These are phyloP conservation scores for Portunus trituberculatus DNA, from an alignment of 1,140 invertebrate genomes.

Conservation along the genomic window DNA sequence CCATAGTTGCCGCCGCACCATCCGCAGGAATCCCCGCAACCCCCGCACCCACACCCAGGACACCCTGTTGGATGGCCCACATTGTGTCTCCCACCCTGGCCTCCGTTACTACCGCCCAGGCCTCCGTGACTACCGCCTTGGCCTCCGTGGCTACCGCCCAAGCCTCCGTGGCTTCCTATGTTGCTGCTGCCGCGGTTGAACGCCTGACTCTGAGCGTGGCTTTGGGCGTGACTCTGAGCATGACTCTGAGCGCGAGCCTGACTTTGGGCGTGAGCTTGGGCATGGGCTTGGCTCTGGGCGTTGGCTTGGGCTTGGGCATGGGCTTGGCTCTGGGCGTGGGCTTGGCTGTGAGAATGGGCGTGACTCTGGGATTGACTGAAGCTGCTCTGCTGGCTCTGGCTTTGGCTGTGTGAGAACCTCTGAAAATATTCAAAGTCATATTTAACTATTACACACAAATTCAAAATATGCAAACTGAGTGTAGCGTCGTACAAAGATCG, in stretches of 20 bases:
- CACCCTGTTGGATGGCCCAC: conserved; percentile 40
- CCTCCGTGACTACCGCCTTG: background rate
- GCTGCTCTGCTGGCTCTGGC: too few species aligned
- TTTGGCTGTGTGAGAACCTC: background rate
- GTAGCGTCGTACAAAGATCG: too few species aligned
- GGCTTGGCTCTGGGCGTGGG: background rate
- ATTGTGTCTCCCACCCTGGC: background rate
- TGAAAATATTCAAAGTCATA: background rate
- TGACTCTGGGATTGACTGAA: too few species aligned
- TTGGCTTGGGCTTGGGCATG: background rate
- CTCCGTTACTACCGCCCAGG: background rate
- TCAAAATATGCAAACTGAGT: too few species aligned
- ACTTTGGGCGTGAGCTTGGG: background rate
- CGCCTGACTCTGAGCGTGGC: too few species aligned
- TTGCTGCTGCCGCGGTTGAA: too few species aligned
- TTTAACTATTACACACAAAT: too few species aligned
- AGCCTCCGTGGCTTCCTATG: too few species aligned
- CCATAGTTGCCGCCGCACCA: conserved; percentile 66
- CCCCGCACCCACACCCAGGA: conserved; percentile 54
- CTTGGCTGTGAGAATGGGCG: background rate
- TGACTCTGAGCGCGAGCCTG: too few species aligned
- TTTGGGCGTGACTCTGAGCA: too few species aligned
- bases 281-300: background rate
- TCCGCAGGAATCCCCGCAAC: conserved; percentile 62
- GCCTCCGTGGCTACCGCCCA: background rate